A percentile compares a stretch with the other conserved stretches of the same genome.
Evolutionary conservation across 2,113 vertebrate genomes (phyloP).

Genomic region (Seriola dumerili): DNA sequence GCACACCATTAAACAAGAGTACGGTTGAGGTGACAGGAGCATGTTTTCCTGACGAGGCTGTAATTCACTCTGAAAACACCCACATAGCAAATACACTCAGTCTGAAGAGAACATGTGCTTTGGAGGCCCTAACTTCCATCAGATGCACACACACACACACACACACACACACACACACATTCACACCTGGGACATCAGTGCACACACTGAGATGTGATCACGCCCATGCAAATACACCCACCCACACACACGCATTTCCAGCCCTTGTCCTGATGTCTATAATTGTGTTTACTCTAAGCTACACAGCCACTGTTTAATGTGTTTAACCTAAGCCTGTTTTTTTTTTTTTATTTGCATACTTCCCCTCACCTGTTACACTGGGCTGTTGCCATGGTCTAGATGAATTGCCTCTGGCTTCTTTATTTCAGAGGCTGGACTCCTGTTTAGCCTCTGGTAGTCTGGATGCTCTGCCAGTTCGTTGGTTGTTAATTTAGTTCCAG

Average conservation of each 20-base stretch:
- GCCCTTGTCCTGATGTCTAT: neutral
- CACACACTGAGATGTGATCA: conserved; percentile 17
- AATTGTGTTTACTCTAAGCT: conserved; percentile 1
- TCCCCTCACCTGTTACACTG: neutral
- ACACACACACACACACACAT: neutral
- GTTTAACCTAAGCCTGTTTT: neutral
- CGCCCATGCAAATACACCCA: conserved; percentile 48
- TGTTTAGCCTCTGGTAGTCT: neutral
- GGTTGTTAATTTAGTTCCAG: neutral
- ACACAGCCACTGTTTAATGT: conserved; percentile 7
- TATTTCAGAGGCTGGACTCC: neutral
- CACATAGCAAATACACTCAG: conserved; percentile 34
- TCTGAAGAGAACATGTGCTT: neutral
- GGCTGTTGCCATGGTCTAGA: neutral
- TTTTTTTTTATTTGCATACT: neutral
- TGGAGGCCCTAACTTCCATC: neutral
- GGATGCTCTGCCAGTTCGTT: too few relatives aligned
- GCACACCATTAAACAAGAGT: neutral
- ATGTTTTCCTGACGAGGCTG: neutral
- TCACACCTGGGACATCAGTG: conserved; percentile 30
- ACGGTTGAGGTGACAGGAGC: neutral
- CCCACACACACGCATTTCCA: conserved; percentile 16
- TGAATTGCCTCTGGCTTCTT: neutral
- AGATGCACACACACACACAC: neutral
- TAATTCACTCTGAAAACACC: conserved; percentile 39